Percentiles rank a stretch among this genome's conserved stretches.
Conservation (phyloP, 2,113 vertebrate genomes). For the Antennarius striatus region DNA sequence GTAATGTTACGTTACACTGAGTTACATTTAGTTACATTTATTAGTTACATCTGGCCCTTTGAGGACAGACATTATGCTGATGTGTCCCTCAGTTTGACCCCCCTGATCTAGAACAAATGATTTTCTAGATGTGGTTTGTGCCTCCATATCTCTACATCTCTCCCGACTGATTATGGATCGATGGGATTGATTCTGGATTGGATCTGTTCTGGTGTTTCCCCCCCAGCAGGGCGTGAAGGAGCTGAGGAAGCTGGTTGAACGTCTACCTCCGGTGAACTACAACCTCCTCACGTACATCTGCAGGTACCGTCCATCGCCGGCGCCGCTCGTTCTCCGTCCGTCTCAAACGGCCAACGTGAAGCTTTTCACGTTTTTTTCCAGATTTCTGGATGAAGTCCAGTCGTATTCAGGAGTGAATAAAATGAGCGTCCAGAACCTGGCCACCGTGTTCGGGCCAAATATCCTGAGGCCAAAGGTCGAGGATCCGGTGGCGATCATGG, state of each 20-base stretch:
- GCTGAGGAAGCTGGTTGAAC: constrained; percentile 87
- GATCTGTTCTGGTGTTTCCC: too few relatives aligned
- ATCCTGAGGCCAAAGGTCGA: constrained; percentile 95
- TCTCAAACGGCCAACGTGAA: neutral
- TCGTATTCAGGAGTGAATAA: constrained; percentile 96
- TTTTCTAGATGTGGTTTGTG: too few relatives aligned
- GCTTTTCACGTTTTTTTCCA: constrained; percentile 49
- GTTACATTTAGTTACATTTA: too few relatives aligned
- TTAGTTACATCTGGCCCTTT: too few relatives aligned
- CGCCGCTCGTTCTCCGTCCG: too few relatives aligned
- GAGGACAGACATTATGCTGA: too few relatives aligned
- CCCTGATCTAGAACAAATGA: too few relatives aligned
- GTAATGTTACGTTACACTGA: too few relatives aligned
- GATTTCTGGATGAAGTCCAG: constrained; percentile 98
- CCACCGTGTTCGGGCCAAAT: constrained; percentile 96
- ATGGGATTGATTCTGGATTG: too few relatives aligned
- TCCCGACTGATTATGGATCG: too few relatives aligned
- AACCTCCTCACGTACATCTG: constrained; percentile 97
- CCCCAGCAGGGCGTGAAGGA: constrained; percentile 88
- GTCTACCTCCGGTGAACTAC: constrained; percentile 92
- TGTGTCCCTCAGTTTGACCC: too few relatives aligned
- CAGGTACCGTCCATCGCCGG: constrained; percentile 78
- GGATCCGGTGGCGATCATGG: constrained; percentile 97
- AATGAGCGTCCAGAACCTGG: constrained; percentile 97
- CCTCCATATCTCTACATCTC: too few relatives aligned